Conservation (phyloP, 2,888 invertebrate genomes). For the Rambutsinella grinnellia region DNA sequence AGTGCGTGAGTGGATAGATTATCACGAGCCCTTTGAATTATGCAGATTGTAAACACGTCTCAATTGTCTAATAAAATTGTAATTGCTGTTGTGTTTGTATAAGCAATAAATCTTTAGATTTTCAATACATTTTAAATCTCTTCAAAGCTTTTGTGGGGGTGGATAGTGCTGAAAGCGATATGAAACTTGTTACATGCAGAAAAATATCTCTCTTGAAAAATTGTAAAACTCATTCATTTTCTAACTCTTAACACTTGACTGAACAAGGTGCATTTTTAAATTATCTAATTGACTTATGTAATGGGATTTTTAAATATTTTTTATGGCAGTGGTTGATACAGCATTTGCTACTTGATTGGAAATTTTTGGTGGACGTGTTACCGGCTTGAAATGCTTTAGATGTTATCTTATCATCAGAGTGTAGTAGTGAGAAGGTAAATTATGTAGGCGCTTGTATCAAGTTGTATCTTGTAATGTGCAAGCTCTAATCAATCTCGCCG, state of each 20-base stretch:
- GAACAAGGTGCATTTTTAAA: background rate
- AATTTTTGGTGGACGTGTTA: background rate
- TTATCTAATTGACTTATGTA: background rate
- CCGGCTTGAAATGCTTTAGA: background rate
- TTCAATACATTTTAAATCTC: background rate
- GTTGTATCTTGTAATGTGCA: background rate
- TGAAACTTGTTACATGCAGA: background rate
- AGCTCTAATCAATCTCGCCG: too few relatives aligned
- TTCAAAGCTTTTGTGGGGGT: background rate
- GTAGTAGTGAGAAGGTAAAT: too few relatives aligned
- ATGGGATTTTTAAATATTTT: background rate
- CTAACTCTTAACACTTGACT: background rate
- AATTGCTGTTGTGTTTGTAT: background rate
- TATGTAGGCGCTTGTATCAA: background rate
- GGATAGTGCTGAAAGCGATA: background rate
- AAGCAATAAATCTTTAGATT: background rate
- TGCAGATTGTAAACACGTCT: background rate
- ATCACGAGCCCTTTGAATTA: background rate
- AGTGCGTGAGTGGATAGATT: background rate
- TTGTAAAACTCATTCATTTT: background rate
- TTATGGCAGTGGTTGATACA: background rate
- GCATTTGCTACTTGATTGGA: background rate
- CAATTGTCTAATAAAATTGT: background rate
- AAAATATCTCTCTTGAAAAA: background rate
- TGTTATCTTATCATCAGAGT: too few relatives aligned